phyloP scores from a whole-genome alignment of 2,797 vertebrate genomes.

The Prionace glauca region DNA sequence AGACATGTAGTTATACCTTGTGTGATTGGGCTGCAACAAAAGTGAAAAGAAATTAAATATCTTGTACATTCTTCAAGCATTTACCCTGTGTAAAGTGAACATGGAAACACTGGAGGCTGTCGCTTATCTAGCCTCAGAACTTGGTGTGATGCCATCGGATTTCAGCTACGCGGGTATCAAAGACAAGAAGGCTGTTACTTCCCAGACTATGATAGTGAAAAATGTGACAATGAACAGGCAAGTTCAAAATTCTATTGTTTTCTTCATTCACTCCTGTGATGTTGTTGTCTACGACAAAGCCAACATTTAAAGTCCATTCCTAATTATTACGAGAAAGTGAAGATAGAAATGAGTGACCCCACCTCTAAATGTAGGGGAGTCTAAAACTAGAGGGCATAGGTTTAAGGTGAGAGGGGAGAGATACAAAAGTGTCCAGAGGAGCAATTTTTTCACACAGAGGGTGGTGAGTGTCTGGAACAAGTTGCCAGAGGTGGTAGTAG shows the following conservation, averaged over 20 bases:
- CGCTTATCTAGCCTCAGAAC: slow-evolving; percentile 73
- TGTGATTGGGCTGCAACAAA: not conserved
- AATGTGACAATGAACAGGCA: slow-evolving; percentile 83
- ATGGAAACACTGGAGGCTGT: slow-evolving; percentile 89
- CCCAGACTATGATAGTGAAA: slow-evolving; percentile 87
- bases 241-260: not conserved
- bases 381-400: too few relatives aligned
- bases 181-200: slow-evolving; percentile 87
- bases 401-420: too few relatives aligned
- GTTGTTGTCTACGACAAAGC: not conserved
- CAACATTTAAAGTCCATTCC: not conserved
- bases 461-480: too few relatives aligned
- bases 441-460: too few relatives aligned
- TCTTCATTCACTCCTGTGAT: not conserved
- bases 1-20: not conserved
- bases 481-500: too few relatives aligned
- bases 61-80: slow-evolving; percentile 60
- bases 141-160: slow-evolving; percentile 82
- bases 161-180: slow-evolving; percentile 94
- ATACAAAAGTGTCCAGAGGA: too few relatives aligned
- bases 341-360: not conserved
- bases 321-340: not conserved
- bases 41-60: not conserved
- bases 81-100: slow-evolving; percentile 86
- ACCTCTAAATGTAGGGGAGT: too few relatives aligned